Evolutionary conservation across 2,113 vertebrate genomes (phyloP).

Genomic region (Indri indri): DNA sequence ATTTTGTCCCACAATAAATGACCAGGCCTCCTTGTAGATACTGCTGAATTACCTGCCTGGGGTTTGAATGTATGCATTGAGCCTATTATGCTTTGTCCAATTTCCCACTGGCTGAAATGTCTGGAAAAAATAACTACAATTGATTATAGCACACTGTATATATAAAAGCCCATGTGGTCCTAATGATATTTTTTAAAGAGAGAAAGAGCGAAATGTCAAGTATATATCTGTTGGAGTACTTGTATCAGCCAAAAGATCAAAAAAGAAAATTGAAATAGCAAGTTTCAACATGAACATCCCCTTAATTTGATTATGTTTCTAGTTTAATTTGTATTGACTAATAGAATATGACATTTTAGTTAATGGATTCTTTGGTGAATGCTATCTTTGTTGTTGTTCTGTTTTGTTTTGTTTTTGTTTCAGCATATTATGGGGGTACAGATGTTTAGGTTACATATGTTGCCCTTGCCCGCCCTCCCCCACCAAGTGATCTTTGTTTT

Average conservation of each 20-base stretch:
- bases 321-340: constrained; percentile 2
- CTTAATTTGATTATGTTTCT: background rate
- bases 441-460: no score
- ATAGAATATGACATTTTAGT: background rate
- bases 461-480: no score
- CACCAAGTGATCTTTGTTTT: background rate
- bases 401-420: no score
- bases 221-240: background rate
- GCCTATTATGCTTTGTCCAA: background rate
- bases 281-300: background rate
- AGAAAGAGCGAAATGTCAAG: background rate
- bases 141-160: background rate
- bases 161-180: background rate
- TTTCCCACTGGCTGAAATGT: background rate
- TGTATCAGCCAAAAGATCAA: background rate
- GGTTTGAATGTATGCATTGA: background rate
- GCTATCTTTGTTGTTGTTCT: background rate
- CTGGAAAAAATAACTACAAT: background rate
- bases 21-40: background rate
- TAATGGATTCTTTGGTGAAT: background rate
- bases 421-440: no score
- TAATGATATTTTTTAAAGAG: background rate
- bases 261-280: background rate
- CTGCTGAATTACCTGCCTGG: background rate
- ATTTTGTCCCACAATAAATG: background rate